Conservation (phyloP, 2,113 vertebrate genomes). For the Lepus timidus region DNA sequence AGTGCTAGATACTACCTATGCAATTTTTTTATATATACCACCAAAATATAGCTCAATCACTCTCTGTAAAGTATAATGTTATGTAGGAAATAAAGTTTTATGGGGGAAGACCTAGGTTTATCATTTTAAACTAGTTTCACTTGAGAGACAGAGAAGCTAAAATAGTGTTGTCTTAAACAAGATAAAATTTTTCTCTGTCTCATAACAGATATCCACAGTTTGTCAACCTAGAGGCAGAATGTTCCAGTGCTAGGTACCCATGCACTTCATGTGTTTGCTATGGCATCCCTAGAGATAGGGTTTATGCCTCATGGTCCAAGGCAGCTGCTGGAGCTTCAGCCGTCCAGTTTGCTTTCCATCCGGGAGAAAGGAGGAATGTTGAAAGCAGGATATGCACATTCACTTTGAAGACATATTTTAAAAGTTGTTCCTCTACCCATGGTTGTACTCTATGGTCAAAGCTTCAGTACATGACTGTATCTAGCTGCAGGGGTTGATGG, state of each 20-base stretch:
- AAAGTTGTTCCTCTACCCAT: not conserved
- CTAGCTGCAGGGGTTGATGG: not conserved
- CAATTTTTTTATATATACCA: not conserved
- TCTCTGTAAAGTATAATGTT: not conserved
- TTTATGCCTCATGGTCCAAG: not conserved
- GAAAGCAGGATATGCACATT: not conserved
- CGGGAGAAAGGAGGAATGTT: not conserved
- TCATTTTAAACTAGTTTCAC: slow-evolving; percentile 22
- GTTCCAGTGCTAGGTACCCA: not conserved
- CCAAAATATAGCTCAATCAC: not conserved
- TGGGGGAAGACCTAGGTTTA: not conserved
- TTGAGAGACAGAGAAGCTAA: not conserved
- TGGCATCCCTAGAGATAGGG: not conserved
- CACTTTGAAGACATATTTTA: not conserved
- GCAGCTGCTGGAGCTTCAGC: not conserved
- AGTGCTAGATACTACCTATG: not conserved
- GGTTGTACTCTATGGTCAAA: not conserved
- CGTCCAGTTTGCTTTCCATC: not conserved
- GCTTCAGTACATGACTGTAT: not conserved
- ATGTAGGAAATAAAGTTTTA: not conserved
- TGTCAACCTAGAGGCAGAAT: not conserved
- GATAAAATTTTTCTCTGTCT: not conserved
- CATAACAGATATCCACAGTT: not conserved
- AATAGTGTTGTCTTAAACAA: not conserved
- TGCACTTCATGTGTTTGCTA: not conserved